Evolutionary conservation across 2,797 vertebrate species (phyloP), one percentile per base, ranked within the genome.

Genomic region (Dicrostonyx torquatus): DNA sequence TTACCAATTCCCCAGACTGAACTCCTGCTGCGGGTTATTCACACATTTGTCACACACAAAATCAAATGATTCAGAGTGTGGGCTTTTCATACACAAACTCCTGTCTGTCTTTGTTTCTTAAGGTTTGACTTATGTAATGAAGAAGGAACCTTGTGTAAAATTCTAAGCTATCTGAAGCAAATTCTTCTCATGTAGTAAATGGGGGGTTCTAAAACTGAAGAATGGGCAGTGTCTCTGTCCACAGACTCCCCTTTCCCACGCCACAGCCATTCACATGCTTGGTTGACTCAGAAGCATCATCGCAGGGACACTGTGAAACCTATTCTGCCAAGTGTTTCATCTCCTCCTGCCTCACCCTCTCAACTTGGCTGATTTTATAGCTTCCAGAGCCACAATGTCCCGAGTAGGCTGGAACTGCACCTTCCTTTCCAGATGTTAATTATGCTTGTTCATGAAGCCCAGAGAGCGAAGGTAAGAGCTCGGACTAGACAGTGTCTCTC

Each of bases 1-100:
- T 75, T 50, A 76, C 64, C 45, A 66, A 40, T 76, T 95, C 94
- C 95, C 82, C 55, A 62, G 80, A 66, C 62, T 84, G 43, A 92
- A 76, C 77, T 93, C 60, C 87, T 66, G 37, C 77, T 85, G 50
- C 5, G 2, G 80, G 76, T 66, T 94, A 70, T 58, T 78, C 48
- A 86, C 31, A 58, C 24, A 24, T 24, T 13, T 4, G 34, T 45
- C 13, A 93, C 68, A 78, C 90, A 88, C 29, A 64, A 31, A 85
- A 64, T 20, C 45, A 11, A 76, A 50, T 50, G 7, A 79, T 60
- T 31, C 17, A 50, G 29, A 64, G 34, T 64, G 14, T 83, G 80
- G 68, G 10, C 50, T 86, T 82, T 79, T 50, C 68, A 62, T 86
- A 1, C 15, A 9, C 29, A 29, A 78, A 43, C 43, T 66, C 12